Conservation (phyloP, 2,888 invertebrate genomes). For the Melanophora roralis region DNA sequence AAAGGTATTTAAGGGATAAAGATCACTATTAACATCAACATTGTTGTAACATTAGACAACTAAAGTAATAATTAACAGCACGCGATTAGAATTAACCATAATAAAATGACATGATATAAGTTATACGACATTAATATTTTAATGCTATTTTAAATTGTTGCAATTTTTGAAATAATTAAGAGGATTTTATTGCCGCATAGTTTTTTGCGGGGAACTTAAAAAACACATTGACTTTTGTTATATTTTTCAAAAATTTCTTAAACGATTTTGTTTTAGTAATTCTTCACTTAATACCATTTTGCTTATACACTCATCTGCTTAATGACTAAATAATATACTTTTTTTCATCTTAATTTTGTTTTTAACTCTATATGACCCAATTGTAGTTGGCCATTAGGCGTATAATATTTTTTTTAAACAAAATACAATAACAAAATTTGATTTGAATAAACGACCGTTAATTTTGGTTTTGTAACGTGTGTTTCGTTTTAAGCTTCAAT, state of each 20-base stretch:
- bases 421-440: conserved; percentile 5
- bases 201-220: too few relatives aligned
- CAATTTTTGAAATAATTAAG: neutral
- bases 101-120: neutral
- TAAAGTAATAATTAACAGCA: conserved; percentile 27
- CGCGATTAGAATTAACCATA: neutral
- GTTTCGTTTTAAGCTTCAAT: conserved; percentile 65
- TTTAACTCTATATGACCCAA: conserved; percentile 26
- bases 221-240: too few relatives aligned
- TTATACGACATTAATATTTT: neutral
- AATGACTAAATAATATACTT: neutral
- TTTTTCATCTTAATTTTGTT: neutral
- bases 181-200: too few relatives aligned
- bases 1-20: conserved; percentile 16
- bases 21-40: conserved; percentile 27
- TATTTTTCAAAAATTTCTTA: too few relatives aligned
- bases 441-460: neutral
- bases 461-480: conserved; percentile 44
- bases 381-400: conserved; percentile 5
- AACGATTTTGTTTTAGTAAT: too few relatives aligned
- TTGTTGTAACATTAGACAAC: neutral
- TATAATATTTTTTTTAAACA: neutral
- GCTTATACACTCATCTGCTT: neutral
- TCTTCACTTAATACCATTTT: conserved; percentile 16
- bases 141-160: neutral